Evolutionary conservation across 2,888 invertebrate genomes (phyloP), one percentile per base, ranked within the genome.

Genomic region (Chrysolina oricalcia): DNA sequence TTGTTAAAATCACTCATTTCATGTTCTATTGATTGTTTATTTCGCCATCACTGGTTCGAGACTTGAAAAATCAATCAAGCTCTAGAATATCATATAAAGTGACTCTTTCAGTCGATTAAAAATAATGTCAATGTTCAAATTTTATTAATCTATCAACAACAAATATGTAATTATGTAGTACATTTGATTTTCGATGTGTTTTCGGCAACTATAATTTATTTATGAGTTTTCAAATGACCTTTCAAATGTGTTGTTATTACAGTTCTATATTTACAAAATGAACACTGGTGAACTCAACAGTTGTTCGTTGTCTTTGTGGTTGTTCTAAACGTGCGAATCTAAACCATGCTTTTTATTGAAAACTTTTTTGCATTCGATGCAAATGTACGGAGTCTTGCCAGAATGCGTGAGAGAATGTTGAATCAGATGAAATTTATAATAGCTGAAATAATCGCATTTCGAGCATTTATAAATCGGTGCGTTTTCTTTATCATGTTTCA

Each of bases 321-420:
- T 73, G 10, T 1, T 56, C 35, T 77, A 69, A 41, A 75, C 66
- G 35, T 81, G 81, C 53, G 46, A n/a, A 21, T 77, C 78, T 50
- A 81, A 73, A 0, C 17, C 1, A 0, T 5, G 0, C 74, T 80
- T 80, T 15, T 48, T 67, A 21, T 66, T 75, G 43, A 77, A 78
- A 1, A 15, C 10, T 66, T 73, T 74, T 1, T 72, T 50, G 48
- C 79, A 81, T 27, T 35, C 62, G 4, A 3, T 43, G 50, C 81
- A 81, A 9, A 70, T n/a, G 23, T 70, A 75, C 8, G 63, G 68
- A 15, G 35, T 19, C 2, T n/a, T 46, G 4, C 17, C 23, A 10
- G 50, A 64, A 66, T 80, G 80, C 21, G 19, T 66, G 19, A 21
- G 59, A 15, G 74, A 21, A 69, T 80, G 80, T 48, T 0, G 11